Percentiles rank a stretch among this genome's conserved stretches.
Evolutionary conservation across 2,888 invertebrate species (phyloP).

Genomic region (Nasonia oneida): DNA sequence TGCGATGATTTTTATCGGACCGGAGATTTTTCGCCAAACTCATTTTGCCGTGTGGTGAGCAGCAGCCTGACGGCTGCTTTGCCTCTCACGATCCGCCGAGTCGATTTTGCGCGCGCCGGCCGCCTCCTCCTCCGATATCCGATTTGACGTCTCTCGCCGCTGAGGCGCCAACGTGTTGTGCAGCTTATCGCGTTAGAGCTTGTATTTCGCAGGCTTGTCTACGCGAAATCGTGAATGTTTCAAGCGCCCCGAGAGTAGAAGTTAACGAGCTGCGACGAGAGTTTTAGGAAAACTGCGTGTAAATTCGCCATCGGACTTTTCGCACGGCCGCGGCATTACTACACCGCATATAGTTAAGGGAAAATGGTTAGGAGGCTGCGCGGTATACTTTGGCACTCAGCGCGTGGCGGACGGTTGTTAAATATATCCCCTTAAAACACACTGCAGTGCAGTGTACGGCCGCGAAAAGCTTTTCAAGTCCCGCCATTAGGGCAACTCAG

Average conservation of each 20-base stretch:
- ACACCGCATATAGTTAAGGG: not conserved
- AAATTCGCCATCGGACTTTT: not conserved
- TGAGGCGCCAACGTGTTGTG: not conserved
- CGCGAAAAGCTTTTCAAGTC: conserved; percentile 13
- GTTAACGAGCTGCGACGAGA: not conserved
- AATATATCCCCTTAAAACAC: conserved; percentile 19
- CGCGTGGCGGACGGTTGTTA: not conserved
- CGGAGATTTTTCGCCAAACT: conserved; percentile 1
- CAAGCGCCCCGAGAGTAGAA: not conserved
- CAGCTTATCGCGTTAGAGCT: not conserved
- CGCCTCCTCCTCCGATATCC: not conserved
- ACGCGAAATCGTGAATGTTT: not conserved
- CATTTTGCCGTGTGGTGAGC: not conserved
- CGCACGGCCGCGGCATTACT: not conserved
- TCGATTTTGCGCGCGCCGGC: not conserved
- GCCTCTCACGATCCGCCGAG: not conserved
- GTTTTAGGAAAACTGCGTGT: not conserved
- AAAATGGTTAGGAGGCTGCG: conserved; percentile 13
- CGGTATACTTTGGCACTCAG: conserved; percentile 32
- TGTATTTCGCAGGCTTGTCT: not conserved
- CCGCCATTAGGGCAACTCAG: not conserved
- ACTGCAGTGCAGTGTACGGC: not conserved
- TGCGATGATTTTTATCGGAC: conserved; percentile 29
- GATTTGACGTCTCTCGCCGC: not conserved
- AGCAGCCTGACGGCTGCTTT: conserved; percentile 1